Evolutionary conservation across 1,140 invertebrate species (phyloP).

Genomic region (Cherax destructor): DNA sequence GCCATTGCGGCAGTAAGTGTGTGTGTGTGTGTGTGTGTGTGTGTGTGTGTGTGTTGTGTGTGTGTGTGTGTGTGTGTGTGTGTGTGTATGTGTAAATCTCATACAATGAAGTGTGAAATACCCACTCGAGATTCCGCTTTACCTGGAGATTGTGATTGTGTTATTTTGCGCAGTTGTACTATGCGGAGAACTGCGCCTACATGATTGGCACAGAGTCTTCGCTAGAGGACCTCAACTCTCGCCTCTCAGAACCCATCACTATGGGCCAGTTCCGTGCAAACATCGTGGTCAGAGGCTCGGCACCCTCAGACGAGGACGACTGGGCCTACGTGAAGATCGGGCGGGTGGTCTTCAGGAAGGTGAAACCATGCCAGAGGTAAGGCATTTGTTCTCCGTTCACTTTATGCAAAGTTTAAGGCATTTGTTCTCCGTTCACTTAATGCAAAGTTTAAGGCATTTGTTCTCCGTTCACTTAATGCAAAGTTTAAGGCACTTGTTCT

Average conservation of each 20-base stretch:
- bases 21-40: too few species aligned
- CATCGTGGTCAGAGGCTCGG: background rate
- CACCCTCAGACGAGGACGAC: slow-evolving; percentile 49
- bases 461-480: too few species aligned
- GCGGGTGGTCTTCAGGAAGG: background rate
- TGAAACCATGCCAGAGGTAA: slow-evolving; percentile 42
- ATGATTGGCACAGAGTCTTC: slow-evolving; percentile 1
- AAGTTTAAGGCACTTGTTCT: background rate
- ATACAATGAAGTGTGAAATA: too few species aligned
- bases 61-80: too few species aligned
- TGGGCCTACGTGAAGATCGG: slow-evolving; percentile 46
- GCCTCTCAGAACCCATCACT: background rate
- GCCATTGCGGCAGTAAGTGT: too few species aligned
- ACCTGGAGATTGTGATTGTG: too few species aligned
- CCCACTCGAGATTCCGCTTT: too few species aligned
- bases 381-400: background rate
- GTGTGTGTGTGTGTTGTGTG: too few species aligned
- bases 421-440: too few species aligned
- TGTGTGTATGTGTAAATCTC: too few species aligned
- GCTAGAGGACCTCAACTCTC: slow-evolving; percentile 20
- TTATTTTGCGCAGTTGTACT: background rate
- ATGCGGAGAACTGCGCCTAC: slow-evolving; percentile 15
- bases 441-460: slow-evolving; percentile 3
- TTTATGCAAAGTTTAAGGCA: background rate
- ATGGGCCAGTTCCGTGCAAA: slow-evolving; percentile 12